phyloP scores from a whole-genome alignment of 2,113 vertebrate species.

The Silurus glanis region DNA sequence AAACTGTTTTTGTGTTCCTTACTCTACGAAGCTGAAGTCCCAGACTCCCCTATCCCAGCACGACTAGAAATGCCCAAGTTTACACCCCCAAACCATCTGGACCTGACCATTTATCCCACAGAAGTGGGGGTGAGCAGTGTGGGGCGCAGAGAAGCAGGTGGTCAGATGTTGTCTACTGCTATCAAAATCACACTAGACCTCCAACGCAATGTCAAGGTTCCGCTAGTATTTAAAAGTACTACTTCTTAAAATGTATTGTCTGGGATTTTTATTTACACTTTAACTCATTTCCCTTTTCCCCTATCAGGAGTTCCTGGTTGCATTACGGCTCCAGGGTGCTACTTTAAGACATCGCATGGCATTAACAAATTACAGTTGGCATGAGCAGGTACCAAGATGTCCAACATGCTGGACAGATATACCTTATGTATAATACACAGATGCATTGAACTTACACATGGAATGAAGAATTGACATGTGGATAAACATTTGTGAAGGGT shows the following conservation, averaged over 20 bases:
- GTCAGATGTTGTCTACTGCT: conserved; percentile 84
- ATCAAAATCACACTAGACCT: conserved; percentile 86
- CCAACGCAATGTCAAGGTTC: conserved; percentile 83
- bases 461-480: not conserved
- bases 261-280: not conserved
- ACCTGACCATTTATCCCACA: conserved; percentile 84
- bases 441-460: not conserved
- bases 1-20: not conserved
- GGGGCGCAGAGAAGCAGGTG: conserved; percentile 66
- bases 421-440: not conserved
- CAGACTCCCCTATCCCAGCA: conserved; percentile 72
- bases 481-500: not conserved
- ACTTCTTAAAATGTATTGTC: not conserved
- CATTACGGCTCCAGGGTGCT: conserved; percentile 81
- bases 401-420: not conserved
- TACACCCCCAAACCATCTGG: conserved; percentile 73
- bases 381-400: conserved; percentile 79
- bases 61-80: conserved; percentile 80
- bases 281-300: not conserved
- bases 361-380: conserved; percentile 83
- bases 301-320: conserved; percentile 86
- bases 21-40: conserved; percentile 71
- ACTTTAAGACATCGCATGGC: conserved; percentile 84
- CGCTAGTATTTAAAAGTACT: not conserved
- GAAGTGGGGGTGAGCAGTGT: conserved; percentile 80